Percentiles rank a stretch among this genome's conserved stretches.
These are phyloP conservation scores for Pristionchus arcanus DNA, from an alignment of 2,888 invertebrate species.

Conservation along the genomic window DNA sequence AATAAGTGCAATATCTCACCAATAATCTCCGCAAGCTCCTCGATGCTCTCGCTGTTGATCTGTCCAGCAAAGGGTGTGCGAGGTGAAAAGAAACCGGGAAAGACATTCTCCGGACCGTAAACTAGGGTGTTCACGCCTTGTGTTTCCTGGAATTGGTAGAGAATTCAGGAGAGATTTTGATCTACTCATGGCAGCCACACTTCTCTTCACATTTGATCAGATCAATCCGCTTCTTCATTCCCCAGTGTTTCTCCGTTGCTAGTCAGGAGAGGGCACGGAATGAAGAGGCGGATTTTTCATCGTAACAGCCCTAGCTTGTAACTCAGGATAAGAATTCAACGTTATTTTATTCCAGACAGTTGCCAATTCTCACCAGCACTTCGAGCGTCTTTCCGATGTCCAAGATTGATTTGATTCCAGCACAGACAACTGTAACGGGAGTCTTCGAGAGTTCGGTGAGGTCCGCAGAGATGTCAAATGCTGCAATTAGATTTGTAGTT, in stretches of 20 bases:
- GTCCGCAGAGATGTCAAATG: constrained; percentile 94
- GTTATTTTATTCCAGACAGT: too few species aligned
- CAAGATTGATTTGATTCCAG: constrained; percentile 96
- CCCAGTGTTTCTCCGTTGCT: too few species aligned
- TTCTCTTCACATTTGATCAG: too few species aligned
- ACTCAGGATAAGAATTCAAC: too few species aligned
- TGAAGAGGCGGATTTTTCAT: too few species aligned
- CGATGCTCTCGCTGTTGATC: constrained; percentile 84
- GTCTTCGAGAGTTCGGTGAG: constrained; percentile 91
- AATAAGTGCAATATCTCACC: constrained; percentile 63
- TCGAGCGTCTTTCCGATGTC: constrained; percentile 96
- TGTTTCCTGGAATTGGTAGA: constrained; percentile 86
- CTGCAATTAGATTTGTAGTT: constrained; percentile 73
- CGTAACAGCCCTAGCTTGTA: too few species aligned
- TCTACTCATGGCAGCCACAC: too few species aligned
- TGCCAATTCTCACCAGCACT: constrained; percentile 86
- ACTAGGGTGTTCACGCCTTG: constrained; percentile 93
- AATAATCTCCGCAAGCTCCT: constrained; percentile 88
- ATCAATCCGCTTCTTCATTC: too few species aligned
- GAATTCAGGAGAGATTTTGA: neutral
- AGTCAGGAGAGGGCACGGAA: too few species aligned
- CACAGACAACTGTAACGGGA: constrained; percentile 92
- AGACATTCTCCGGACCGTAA: constrained; percentile 85
- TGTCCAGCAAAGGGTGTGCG: constrained; percentile 87
- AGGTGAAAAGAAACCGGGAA: constrained; percentile 94